Conservation (phyloP, 2,797 vertebrate genomes). For the Pseudomugil gertrudae region DNA sequence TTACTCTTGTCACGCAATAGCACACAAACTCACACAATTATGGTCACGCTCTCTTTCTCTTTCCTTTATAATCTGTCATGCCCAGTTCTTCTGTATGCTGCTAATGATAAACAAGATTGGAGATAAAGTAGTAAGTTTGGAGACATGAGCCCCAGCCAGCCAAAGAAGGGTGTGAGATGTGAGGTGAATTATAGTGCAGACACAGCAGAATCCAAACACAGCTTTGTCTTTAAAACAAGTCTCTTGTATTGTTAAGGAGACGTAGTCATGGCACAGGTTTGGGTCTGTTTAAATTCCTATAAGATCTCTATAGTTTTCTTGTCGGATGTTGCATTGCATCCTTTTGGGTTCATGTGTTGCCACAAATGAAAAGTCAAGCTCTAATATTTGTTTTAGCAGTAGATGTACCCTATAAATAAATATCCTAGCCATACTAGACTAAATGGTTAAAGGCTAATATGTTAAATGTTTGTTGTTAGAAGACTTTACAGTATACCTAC, state of each 20-base stretch:
- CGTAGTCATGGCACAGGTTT: constrained; percentile 72
- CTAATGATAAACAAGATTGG: constrained; percentile 42
- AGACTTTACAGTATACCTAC: background rate
- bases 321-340: constrained; percentile 21
- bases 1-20: constrained; percentile 42
- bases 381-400: background rate
- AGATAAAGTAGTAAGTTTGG: constrained; percentile 61
- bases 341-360: constrained; percentile 6
- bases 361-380: constrained; percentile 43
- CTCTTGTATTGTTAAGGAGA: constrained; percentile 83
- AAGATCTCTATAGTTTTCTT: constrained; percentile 45
- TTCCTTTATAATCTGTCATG: constrained; percentile 20
- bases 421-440: background rate
- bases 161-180: constrained; percentile 58
- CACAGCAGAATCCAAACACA: constrained; percentile 75
- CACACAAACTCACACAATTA: constrained; percentile 14
- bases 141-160: constrained; percentile 50
- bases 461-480: background rate
- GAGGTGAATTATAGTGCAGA: constrained; percentile 69
- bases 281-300: constrained; percentile 72
- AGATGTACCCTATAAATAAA: background rate
- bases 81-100: constrained; percentile 15
- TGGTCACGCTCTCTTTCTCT: constrained; percentile 5
- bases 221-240: constrained; percentile 71
- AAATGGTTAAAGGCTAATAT: background rate